Evolutionary conservation across 2,113 vertebrate genomes (phyloP), one percentile per base, ranked within the genome.

Genomic region (Plecturocebus donacophilus): DNA sequence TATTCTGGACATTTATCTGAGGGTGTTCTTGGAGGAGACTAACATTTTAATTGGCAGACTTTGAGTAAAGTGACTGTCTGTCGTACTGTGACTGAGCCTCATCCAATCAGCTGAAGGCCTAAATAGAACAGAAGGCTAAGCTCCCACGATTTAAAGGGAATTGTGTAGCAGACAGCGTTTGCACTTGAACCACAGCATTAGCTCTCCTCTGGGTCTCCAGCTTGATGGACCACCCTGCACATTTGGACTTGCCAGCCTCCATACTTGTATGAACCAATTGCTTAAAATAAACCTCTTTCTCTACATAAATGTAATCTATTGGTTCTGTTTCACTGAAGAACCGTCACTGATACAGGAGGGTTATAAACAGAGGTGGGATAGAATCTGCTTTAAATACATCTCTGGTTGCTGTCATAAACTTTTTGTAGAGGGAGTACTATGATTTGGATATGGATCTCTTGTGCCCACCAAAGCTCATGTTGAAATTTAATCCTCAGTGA

Each of bases 231-330:
- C 68, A 56, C 42, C 2, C 17, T 87, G 66, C 27, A 4, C 47
- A 32, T 25, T 71, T 87, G 40, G 35, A 52, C 23, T 25, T 45
- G 17, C 10, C 6, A 68, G 17, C 14, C 47, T 87, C 16, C 38
- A 30, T 54, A 23, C 45, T 27, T 17, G 8, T 12, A 49, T 10
- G 10, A 19, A 5, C 11, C 66, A 76, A 0, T n/a, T 13, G 54
- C 64, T 87, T 80, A 64, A 87, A 75, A 73, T 27, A 92, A 54
- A 25, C 64, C 19, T 40, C 8, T 92, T 38, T 76, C 0, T 77
- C 3, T 32, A 0, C 16, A 0, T 11, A 3, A 40, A 64, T 6
- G 32, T 1, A 4, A 23, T 30, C 40, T 83, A 5, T 11, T 61
- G 17, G 12, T 45, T 89, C 54, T 6, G 2, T 47, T 52, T 94